A percentile compares a stretch with the other conserved stretches of the same genome.
phyloP scores from a whole-genome alignment of 1,140 invertebrate genomes.

The Zaprionus gabonicus region DNA sequence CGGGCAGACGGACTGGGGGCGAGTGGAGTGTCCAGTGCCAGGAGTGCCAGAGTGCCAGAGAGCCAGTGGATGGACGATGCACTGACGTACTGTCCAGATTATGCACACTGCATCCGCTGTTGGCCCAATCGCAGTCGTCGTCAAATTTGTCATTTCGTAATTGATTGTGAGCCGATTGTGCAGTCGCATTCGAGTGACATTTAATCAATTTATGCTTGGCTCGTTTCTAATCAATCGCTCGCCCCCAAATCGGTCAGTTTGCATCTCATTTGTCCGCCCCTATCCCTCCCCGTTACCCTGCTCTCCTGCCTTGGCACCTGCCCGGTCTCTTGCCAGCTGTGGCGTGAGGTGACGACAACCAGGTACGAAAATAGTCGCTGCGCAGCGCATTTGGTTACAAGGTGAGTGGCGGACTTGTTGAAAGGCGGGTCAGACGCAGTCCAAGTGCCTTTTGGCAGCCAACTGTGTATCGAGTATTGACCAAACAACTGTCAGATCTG shows the following conservation, averaged over 20 bases:
- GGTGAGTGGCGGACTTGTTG: conserved; percentile 60
- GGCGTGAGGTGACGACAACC: conserved; percentile 19
- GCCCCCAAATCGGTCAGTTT: background rate
- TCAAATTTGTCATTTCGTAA: conserved; percentile 78
- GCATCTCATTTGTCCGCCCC: background rate
- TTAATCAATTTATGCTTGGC: conserved; percentile 75
- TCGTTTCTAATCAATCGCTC: conserved; percentile 43
- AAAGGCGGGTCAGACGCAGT: conserved; percentile 61
- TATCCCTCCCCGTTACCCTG: background rate
- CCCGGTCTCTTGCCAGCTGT: conserved; percentile 33
- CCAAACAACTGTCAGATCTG: conserved; percentile 20
- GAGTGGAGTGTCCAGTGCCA: conserved; percentile 1
- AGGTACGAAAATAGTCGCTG: conserved; percentile 35
- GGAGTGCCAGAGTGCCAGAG: background rate
- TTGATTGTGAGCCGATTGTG: conserved; percentile 71
- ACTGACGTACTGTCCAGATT: conserved; percentile 72
- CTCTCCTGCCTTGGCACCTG: conserved; percentile 57
- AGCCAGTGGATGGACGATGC: conserved; percentile 49
- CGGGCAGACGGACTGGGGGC: background rate
- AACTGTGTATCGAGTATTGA: conserved; percentile 20
- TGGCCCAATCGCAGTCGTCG: conserved; percentile 36
- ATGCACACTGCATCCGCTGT: conserved; percentile 52
- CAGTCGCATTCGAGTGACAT: conserved; percentile 52
- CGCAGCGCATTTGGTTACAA: conserved; percentile 36
- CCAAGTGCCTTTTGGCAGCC: conserved; percentile 42